Evolutionary conservation across 2,797 vertebrate genomes (phyloP), one percentile per base, ranked within the genome.

Genomic region (Molossus alvarezi): DNA sequence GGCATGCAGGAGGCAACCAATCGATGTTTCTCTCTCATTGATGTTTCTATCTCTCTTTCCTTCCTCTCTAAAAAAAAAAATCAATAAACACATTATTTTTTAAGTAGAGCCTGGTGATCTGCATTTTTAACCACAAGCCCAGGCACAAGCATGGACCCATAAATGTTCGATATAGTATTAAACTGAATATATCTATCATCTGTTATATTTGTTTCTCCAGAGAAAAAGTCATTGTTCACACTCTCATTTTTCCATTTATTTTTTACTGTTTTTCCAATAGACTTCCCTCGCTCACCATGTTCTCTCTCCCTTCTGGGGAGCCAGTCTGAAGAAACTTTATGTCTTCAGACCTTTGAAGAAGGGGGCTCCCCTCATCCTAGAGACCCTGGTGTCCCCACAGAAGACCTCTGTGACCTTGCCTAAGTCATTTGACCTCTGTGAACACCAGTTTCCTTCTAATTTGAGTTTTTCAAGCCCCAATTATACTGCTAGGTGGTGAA

Each of bases 161-260:
- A 37, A 87, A 58, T 29, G 29, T 53, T 60, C 48, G 8, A 55
- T 25, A 10, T 3, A 10, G 41, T 45, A 45, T 25, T 57, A 79
- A 79, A 65, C 10, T 83, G 25, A 87, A 83, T 17, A 7, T 60
- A 85, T 37, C 53, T 29, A 82, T 64, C 65, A 53, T 23, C 67
- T 80, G 21, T 89, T 91, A 9, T 13, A 37, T 65, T 84, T 72
- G 33, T 87, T 94, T 69, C 64, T 37, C 57, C 58, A 82, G 41
- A 87, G 53, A 62, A 87, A 95, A 72, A 45, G 11, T n/a, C 72
- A 72, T 37, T 9, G 13, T 15, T 53, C 37, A 60, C 12, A 18
- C 10, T 58, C 10, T 71, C 9, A n/a, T 58, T 64, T 87, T 80
- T 67, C 45, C 33, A 8, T 62, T 71, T 71, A 3, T 53, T 67